Evolutionary conservation across 2,797 vertebrate genomes (phyloP).

Genomic region (Rhinatrema bivittatum): DNA sequence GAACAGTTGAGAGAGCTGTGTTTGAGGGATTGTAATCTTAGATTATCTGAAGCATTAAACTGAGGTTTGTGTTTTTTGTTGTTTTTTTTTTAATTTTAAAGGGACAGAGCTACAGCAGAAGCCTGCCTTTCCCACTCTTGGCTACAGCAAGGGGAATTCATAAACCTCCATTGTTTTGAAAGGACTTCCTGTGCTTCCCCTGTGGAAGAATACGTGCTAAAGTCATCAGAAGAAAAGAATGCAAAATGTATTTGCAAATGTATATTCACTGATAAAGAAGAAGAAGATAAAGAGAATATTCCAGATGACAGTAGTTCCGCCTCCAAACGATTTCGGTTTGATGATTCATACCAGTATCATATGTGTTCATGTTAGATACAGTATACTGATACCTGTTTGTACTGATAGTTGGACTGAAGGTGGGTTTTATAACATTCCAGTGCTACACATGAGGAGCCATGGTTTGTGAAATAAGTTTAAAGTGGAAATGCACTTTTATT

Average conservation of each 20-base stretch:
- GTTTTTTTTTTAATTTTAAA: slow-evolving; percentile 32
- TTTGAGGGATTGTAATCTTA: too few relatives aligned
- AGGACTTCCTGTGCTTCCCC: slow-evolving; percentile 31
- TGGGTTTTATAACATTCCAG: slow-evolving; percentile 16
- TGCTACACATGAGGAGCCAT: slow-evolving; percentile 10
- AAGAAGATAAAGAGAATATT: slow-evolving; percentile 90
- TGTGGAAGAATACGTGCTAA: slow-evolving; percentile 27
- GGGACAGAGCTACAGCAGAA: slow-evolving; percentile 79
- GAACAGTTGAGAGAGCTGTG: too few relatives aligned
- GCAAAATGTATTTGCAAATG: slow-evolving; percentile 60
- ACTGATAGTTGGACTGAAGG: slow-evolving; percentile 18
- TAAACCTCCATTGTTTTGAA: slow-evolving; percentile 44
- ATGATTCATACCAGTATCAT: slow-evolving; percentile 51
- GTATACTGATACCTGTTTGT: slow-evolving; percentile 39
- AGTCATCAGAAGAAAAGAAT: slow-evolving; percentile 56
- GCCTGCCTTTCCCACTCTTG: slow-evolving; percentile 86
- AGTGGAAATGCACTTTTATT: slow-evolving; percentile 50
- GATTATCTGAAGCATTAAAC: too few relatives aligned
- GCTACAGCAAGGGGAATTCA: slow-evolving; percentile 70
- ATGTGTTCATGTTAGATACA: slow-evolving; percentile 49
- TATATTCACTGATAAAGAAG: slow-evolving; percentile 54
- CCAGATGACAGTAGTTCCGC: slow-evolving; percentile 65
- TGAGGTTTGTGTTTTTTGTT: too few relatives aligned
- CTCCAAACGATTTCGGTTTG: slow-evolving; percentile 76
- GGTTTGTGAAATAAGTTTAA: slow-evolving; percentile 33